Evolutionary conservation across 2,113 vertebrate species (phyloP).

Genomic region (Struthio camelus): DNA sequence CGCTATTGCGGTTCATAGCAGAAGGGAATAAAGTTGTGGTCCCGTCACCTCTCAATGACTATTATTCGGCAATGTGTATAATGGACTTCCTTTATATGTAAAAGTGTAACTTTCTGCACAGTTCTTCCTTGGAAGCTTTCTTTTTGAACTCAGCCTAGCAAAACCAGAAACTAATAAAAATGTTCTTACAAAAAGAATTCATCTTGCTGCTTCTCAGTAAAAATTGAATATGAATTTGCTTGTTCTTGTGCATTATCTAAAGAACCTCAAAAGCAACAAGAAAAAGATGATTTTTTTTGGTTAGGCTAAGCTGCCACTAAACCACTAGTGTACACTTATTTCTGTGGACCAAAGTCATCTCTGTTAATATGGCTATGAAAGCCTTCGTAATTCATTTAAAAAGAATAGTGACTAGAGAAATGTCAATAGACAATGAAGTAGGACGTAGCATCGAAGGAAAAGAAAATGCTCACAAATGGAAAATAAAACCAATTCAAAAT

Average conservation of each 20-base stretch:
- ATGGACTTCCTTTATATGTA: neutral
- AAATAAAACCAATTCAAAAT: neutral
- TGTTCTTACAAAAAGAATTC: neutral
- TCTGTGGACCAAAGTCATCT: neutral
- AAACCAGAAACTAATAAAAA: neutral
- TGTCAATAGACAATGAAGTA: neutral
- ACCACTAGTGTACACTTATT: neutral
- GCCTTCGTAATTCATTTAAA: neutral
- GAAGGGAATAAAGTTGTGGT: neutral
- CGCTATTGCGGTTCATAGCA: neutral
- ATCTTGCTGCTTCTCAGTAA: neutral
- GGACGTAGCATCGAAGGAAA: neutral
- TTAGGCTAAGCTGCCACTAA: neutral
- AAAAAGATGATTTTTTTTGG: neutral
- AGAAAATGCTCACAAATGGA: neutral
- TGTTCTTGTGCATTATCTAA: neutral
- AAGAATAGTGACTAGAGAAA: neutral
- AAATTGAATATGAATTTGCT: neutral
- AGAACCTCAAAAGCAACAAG: neutral
- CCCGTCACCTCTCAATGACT: neutral
- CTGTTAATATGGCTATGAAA: neutral
- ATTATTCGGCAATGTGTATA: neutral
- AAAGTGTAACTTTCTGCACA: neutral
- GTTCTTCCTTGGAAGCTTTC: neutral
- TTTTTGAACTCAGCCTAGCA: neutral